These are phyloP conservation scores for Tylochromis polylepis DNA, from an alignment of 2,113 vertebrate species.

Conservation along the genomic window DNA sequence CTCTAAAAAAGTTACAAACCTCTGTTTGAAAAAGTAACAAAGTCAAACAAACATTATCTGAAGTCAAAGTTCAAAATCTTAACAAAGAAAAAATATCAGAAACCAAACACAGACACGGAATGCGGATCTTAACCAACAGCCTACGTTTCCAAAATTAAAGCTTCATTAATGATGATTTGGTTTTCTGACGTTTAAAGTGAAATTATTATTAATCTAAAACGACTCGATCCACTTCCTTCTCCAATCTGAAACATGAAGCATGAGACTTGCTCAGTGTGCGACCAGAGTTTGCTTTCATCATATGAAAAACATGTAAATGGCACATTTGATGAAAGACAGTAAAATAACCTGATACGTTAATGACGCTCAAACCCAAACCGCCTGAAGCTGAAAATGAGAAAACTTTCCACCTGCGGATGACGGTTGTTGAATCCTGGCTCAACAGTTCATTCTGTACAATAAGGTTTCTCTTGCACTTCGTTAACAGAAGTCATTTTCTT, in stretches of 20 bases:
- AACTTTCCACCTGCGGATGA: neutral
- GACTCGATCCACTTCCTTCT: neutral
- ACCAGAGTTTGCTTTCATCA: neutral
- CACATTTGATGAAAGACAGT: neutral
- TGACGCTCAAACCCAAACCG: neutral
- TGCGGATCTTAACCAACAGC: too few species aligned
- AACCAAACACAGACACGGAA: neutral
- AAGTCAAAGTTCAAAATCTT: neutral
- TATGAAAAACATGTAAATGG: neutral
- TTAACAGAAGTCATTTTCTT: neutral
- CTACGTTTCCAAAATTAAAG: neutral
- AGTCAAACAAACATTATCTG: neutral
- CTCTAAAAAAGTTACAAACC: neutral
- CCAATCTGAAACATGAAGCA: neutral
- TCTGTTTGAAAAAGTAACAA: neutral
- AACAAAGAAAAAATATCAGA: neutral
- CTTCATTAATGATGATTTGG: accelerated
- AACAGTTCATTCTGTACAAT: neutral
- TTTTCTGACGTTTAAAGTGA: neutral
- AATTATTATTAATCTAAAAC: neutral
- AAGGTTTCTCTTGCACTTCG: neutral
- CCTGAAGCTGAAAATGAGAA: neutral
- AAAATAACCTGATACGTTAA: neutral
- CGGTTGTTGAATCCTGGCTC: neutral
- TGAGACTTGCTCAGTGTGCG: neutral